A percentile compares a stretch with the other conserved stretches of the same genome.
These are phyloP conservation scores for Drosophila punjabiensis DNA, from an alignment of 1,140 invertebrate genomes.

Conservation along the genomic window DNA sequence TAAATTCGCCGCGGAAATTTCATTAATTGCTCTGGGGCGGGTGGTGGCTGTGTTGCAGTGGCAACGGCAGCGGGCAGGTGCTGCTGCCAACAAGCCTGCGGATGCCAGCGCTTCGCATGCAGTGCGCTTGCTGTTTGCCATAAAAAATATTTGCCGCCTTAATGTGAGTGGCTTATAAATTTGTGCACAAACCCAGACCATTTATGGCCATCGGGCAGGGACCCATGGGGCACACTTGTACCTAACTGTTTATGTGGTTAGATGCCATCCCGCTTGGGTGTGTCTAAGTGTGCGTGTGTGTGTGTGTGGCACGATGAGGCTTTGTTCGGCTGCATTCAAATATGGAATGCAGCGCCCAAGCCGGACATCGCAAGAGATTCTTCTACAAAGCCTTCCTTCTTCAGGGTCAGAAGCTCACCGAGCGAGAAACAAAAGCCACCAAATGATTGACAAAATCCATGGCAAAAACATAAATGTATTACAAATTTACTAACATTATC, in stretches of 20 bases:
- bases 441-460: conserved; percentile 18
- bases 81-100: conserved; percentile 22
- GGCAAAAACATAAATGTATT: background rate
- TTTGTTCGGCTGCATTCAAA: conserved; percentile 44
- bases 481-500: too few relatives aligned
- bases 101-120: conserved; percentile 53
- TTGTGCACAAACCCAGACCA: conserved; percentile 75
- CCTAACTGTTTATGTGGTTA: conserved; percentile 67
- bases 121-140: conserved; percentile 54
- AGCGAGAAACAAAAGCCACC: background rate
- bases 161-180: conserved; percentile 81
- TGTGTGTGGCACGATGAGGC: conserved; percentile 23
- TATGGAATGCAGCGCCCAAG: conserved; percentile 40
- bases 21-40: conserved; percentile 66
- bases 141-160: conserved; percentile 81
- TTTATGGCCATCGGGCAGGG: conserved; percentile 59
- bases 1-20: conserved; percentile 72
- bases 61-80: conserved; percentile 51
- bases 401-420: background rate
- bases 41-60: conserved; percentile 17
- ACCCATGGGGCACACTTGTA: conserved; percentile 64
- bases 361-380: conserved; percentile 36
- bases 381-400: conserved; percentile 5
- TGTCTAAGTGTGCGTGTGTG: conserved; percentile 15
- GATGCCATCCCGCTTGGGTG: conserved; percentile 30